Evolutionary conservation across 2,113 vertebrate genomes (phyloP).

Genomic region (Paradoxurus hermaphroditus): DNA sequence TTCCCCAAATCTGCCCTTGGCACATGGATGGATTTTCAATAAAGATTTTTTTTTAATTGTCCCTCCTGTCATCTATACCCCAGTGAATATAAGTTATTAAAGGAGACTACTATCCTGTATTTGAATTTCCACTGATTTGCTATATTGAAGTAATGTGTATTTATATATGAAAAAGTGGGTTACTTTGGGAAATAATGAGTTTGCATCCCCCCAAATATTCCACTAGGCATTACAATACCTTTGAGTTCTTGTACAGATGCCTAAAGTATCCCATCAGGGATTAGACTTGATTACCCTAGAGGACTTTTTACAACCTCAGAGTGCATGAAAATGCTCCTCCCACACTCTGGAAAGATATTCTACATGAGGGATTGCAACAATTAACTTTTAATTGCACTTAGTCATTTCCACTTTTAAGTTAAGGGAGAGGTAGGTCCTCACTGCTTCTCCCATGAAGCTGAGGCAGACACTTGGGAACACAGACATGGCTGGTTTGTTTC

Average conservation of each 20-base stretch:
- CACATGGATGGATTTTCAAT: background rate
- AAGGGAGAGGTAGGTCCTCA: background rate
- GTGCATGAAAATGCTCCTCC: background rate
- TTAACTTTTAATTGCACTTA: constrained; percentile 43
- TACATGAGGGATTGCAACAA: background rate
- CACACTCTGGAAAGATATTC: background rate
- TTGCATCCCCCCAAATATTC: background rate
- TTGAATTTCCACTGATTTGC: background rate
- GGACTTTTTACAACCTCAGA: background rate
- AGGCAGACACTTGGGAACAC: background rate
- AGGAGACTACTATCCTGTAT: background rate
- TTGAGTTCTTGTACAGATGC: background rate
- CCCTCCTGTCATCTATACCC: background rate
- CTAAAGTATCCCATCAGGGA: background rate
- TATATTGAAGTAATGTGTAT: background rate
- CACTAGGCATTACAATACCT: background rate
- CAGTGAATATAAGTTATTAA: background rate
- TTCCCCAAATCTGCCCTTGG: background rate
- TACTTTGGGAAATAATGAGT: background rate
- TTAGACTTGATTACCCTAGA: background rate
- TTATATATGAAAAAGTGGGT: background rate
- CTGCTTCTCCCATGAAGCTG: background rate
- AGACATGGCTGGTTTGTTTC: background rate
- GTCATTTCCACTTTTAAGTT: constrained; percentile 3
- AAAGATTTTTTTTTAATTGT: background rate